phyloP scores from a whole-genome alignment of 1,140 invertebrate genomes.

The Hyposmocoma kahamanoa region DNA sequence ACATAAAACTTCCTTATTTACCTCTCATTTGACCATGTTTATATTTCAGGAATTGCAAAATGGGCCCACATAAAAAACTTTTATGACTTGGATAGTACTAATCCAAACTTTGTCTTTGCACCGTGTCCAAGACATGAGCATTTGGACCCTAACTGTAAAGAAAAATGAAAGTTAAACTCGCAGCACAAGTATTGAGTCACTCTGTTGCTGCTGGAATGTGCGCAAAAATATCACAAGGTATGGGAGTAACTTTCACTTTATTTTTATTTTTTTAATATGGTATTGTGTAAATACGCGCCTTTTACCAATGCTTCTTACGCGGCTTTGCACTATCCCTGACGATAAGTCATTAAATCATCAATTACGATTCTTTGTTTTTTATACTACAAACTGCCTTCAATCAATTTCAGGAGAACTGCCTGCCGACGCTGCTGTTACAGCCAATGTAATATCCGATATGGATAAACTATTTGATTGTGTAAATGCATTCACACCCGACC shows the following conservation, averaged over 20 bases:
- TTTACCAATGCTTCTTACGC: no score
- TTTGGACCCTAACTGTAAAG: conserved; percentile 4
- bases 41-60: conserved; percentile 5
- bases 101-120: conserved; percentile 14
- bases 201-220: conserved; percentile 13
- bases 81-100: conserved; percentile 8
- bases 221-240: conserved; percentile 12
- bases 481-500: conserved; percentile 6
- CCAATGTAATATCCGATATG: conserved; percentile 4
- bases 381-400: no score
- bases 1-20: not conserved
- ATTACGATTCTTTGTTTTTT: no score
- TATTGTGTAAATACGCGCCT: no score
- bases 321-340: no score
- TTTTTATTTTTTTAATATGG: no score
- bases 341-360: no score
- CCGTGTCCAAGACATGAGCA: conserved; percentile 8
- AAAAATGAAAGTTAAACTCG: conserved; percentile 3
- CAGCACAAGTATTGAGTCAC: conserved; percentile 14
- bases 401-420: conserved; percentile 6
- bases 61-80: conserved; percentile 10
- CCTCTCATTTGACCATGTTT: not conserved
- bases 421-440: conserved; percentile 1
- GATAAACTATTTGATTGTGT: conserved; percentile 10
- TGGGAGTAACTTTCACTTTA: conserved; percentile 3